Conservation (phyloP, 1,140 invertebrate species). For the Nylanderia fulva region DNA sequence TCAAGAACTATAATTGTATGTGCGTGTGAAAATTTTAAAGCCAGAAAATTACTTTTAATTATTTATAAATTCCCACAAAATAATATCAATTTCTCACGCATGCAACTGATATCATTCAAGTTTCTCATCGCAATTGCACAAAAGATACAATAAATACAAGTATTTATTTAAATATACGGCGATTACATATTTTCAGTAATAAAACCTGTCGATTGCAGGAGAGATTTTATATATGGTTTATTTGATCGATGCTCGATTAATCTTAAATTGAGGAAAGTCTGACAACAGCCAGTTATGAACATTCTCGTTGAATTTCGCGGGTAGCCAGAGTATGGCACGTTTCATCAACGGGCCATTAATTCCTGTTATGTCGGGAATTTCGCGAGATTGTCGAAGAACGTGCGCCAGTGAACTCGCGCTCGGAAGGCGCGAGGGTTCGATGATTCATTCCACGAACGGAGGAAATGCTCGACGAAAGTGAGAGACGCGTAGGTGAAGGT, state of each 20-base stretch:
- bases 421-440: conserved; percentile 38
- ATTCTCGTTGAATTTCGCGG: background rate
- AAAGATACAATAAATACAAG: background rate
- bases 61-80: too few relatives aligned
- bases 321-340: background rate
- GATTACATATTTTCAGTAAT: background rate
- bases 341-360: conserved; percentile 9
- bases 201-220: background rate
- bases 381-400: conserved; percentile 3
- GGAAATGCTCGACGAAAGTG: conserved; percentile 57
- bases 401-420: background rate
- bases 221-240: background rate
- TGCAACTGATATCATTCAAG: too few relatives aligned
- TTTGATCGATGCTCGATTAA: background rate
- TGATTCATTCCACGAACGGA: conserved; percentile 69
- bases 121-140: background rate
- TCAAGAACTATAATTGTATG: too few relatives aligned
- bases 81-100: too few relatives aligned
- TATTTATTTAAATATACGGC: background rate
- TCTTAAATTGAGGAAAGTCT: background rate
- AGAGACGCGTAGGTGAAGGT: conserved; percentile 65
- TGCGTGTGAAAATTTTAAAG: too few relatives aligned
- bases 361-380: conserved; percentile 7
- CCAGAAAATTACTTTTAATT: too few relatives aligned
- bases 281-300: background rate